Evolutionary conservation across 2,113 vertebrate genomes (phyloP).

Genomic region (Pterophyllum scalare): DNA sequence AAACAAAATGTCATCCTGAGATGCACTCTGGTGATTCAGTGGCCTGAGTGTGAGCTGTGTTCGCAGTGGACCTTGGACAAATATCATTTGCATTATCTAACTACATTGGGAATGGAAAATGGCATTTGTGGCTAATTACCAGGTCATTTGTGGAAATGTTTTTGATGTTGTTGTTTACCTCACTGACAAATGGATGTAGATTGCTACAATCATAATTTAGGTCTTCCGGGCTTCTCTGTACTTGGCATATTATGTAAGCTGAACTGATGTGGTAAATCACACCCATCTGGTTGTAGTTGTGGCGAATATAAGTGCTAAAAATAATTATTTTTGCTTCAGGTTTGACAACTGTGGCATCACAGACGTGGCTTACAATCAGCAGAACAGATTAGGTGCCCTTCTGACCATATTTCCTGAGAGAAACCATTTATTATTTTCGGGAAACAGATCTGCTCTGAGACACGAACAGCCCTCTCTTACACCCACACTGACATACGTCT

Average conservation of each 20-base stretch:
- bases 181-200: not conserved
- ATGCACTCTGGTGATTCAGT: constrained; percentile 32
- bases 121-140: not conserved
- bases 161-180: not conserved
- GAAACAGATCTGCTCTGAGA: constrained; percentile 18
- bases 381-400: constrained; percentile 3
- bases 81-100: not conserved
- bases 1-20: constrained; percentile 53
- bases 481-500: constrained; percentile 34
- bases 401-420: not conserved
- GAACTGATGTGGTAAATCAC: constrained; percentile 9
- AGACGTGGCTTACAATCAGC: not conserved
- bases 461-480: not conserved
- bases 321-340: not conserved
- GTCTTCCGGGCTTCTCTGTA: not conserved
- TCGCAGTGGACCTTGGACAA: constrained; percentile 3
- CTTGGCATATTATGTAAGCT: not conserved
- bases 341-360: constrained; percentile 10
- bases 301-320: constrained; percentile 9
- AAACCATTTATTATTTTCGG: not conserved
- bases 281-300: not conserved
- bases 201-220: not conserved
- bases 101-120: not conserved
- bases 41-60: constrained; percentile 12
- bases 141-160: not conserved